phyloP scores from a whole-genome alignment of 2,888 invertebrate species.

The Ectobius pallidus region DNA sequence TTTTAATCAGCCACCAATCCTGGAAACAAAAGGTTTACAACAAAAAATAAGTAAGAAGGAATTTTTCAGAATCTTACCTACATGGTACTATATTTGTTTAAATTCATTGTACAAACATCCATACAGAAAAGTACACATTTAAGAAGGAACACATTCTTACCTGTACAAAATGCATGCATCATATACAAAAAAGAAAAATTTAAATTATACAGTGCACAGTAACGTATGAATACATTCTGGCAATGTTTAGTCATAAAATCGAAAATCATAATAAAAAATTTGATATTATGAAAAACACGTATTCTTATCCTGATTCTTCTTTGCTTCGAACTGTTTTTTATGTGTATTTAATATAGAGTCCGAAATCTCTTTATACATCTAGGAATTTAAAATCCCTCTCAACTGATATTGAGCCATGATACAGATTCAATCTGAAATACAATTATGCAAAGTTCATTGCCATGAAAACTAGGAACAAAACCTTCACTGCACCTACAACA shows the following conservation, averaged over 20 bases:
- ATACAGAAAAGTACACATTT: slow-evolving; percentile 43
- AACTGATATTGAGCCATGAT: slow-evolving; percentile 24
- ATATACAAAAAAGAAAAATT: slow-evolving; percentile 33
- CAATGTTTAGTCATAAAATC: slow-evolving; percentile 13
- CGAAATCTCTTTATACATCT: neutral
- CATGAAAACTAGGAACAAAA: slow-evolving; percentile 23
- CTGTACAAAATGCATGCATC: slow-evolving; percentile 43
- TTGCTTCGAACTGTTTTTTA: slow-evolving; percentile 2
- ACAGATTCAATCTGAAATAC: neutral
- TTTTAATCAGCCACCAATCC: no score
- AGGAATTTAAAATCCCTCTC: slow-evolving; percentile 17
- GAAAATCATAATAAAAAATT: neutral
- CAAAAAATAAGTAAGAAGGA: no score
- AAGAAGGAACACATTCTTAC: slow-evolving; percentile 42
- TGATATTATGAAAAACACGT: neutral
- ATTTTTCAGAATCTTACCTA: slow-evolving; percentile 29
- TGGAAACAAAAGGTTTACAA: no score
- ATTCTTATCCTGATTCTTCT: neutral
- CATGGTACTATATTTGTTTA: slow-evolving; percentile 39
- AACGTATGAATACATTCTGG: slow-evolving; percentile 18
- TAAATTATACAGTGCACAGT: slow-evolving; percentile 18
- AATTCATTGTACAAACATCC: slow-evolving; percentile 45
- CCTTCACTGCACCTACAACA: slow-evolving; percentile 18
- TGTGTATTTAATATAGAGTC: neutral
- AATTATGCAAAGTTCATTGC: slow-evolving; percentile 20